A percentile compares a stretch with the other conserved stretches of the same genome.
Evolutionary conservation across 35 echinoderm and acorn worm genomes (phyloP).

Genomic region (Acanthaster planci): DNA sequence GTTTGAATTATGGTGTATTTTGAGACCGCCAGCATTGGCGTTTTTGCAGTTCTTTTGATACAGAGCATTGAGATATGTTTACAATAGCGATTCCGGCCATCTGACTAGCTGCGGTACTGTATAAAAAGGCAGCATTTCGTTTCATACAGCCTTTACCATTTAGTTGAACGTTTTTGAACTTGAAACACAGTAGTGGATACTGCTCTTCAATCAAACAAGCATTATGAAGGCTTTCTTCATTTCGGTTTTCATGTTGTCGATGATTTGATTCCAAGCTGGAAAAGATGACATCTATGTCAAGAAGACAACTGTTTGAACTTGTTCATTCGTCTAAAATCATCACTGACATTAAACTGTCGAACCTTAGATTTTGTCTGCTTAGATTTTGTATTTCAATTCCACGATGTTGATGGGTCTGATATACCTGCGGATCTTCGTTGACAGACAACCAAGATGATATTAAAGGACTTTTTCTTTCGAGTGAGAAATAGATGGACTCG

Average conservation of each 20-base stretch:
- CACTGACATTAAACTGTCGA: background rate
- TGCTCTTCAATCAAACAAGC: too few relatives aligned
- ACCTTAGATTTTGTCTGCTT: background rate
- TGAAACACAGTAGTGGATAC: too few relatives aligned
- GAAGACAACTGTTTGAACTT: slow-evolving; percentile 17
- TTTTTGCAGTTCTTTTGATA: background rate
- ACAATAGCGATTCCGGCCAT: too few relatives aligned
- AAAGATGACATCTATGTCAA: slow-evolving; percentile 13
- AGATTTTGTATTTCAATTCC: too few relatives aligned
- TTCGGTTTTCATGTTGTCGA: slow-evolving; percentile 1
- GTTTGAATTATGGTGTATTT: background rate
- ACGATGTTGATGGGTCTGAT: too few relatives aligned
- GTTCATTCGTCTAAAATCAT: background rate
- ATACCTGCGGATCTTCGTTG: too few relatives aligned
- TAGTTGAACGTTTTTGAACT: too few relatives aligned
- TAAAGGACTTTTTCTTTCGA: slow-evolving; percentile 9
- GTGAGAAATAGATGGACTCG: slow-evolving; percentile 7
- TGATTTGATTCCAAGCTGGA: background rate
- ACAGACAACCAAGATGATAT: background rate
- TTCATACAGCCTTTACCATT: too few relatives aligned
- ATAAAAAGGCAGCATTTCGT: too few relatives aligned
- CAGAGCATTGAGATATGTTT: background rate
- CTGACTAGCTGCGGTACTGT: too few relatives aligned
- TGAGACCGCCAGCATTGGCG: background rate
- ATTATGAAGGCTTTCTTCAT: background rate